Percentiles rank a stretch among this genome's conserved stretches.
These are phyloP conservation scores for Chaetodon trifasciatus DNA, from an alignment of 2,797 vertebrate species.

Conservation along the genomic window DNA sequence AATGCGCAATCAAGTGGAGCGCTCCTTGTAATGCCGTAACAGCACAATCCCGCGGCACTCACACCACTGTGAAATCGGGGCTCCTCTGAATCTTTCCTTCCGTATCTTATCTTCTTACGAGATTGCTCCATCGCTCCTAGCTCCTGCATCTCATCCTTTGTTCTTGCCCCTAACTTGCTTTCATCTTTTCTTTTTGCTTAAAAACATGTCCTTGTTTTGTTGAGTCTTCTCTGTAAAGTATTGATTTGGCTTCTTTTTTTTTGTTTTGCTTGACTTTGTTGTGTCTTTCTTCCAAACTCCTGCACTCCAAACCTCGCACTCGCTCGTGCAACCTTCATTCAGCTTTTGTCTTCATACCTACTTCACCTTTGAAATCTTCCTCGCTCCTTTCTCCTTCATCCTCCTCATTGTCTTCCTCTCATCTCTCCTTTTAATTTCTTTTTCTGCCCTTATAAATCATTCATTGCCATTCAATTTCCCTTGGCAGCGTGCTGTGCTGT, in stretches of 20 bases:
- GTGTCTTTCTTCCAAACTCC: slow-evolving; percentile 5
- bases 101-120: slow-evolving; percentile 60
- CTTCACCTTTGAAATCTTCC: slow-evolving; percentile 3
- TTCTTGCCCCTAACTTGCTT: slow-evolving; percentile 59
- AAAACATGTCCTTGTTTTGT: slow-evolving; percentile 41
- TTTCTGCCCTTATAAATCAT: slow-evolving; percentile 53
- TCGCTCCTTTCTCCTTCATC: slow-evolving; percentile 3
- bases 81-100: slow-evolving; percentile 53
- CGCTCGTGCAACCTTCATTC: slow-evolving; percentile 41
- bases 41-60: slow-evolving; percentile 49
- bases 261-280: slow-evolving; percentile 21
- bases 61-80: slow-evolving; percentile 70
- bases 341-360: background rate
- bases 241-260: slow-evolving; percentile 27
- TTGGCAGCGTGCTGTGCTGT: background rate
- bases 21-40: slow-evolving; percentile 34
- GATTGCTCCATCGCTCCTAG: slow-evolving; percentile 52
- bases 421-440: slow-evolving; percentile 21
- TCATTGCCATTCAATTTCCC: slow-evolving; percentile 32
- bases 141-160: slow-evolving; percentile 49
- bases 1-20: slow-evolving; percentile 66
- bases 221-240: slow-evolving; percentile 27
- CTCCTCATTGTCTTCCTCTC: slow-evolving; percentile 7
- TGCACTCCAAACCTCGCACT: background rate
- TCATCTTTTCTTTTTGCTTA: slow-evolving; percentile 38